These are phyloP conservation scores for Canis aureus DNA, from an alignment of 2,113 vertebrate genomes.

Conservation along the genomic window DNA sequence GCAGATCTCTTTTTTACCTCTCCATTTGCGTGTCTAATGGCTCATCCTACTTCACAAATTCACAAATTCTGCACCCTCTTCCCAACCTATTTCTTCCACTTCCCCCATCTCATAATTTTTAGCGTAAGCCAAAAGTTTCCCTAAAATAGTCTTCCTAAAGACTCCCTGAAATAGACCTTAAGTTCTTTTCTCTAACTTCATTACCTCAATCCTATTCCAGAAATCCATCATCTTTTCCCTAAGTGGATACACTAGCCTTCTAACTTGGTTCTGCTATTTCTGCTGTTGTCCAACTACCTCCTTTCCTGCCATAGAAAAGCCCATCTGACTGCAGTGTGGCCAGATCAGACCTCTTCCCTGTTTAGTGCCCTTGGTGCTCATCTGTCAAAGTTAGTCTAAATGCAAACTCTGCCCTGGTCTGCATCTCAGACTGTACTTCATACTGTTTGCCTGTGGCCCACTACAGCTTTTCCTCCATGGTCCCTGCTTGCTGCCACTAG, in stretches of 20 bases:
- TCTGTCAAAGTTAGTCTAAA: neutral
- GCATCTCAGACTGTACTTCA: neutral
- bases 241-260: neutral
- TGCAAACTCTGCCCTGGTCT: neutral
- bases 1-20: neutral
- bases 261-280: neutral
- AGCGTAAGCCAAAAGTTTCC: neutral
- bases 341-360: neutral
- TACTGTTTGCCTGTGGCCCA: neutral
- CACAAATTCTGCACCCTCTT: neutral
- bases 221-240: neutral
- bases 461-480: neutral
- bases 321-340: neutral
- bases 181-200: neutral
- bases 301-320: neutral
- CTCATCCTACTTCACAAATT: neutral
- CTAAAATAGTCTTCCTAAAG: neutral
- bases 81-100: neutral
- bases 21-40: neutral
- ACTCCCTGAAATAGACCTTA: neutral
- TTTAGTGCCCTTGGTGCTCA: neutral
- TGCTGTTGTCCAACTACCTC: neutral
- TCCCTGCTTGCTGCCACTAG: neutral
- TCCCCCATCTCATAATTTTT: neutral
- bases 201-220: neutral